Percentiles rank a stretch among this genome's conserved stretches.
Evolutionary conservation across 2,888 invertebrate species (phyloP).

Genomic region (Acanthopleura granulata): DNA sequence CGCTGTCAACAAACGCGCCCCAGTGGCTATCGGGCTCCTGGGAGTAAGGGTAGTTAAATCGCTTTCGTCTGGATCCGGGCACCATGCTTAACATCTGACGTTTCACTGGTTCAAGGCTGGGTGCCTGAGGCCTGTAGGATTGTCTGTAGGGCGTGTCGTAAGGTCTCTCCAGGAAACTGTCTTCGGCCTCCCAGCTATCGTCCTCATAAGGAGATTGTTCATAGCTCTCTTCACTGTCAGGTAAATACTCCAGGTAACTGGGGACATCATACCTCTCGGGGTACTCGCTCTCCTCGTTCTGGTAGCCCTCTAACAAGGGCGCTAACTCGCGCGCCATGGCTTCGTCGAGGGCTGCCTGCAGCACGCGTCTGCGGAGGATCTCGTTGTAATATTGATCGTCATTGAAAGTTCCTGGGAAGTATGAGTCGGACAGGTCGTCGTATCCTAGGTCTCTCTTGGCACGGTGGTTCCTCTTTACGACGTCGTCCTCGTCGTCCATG

Average conservation of each 20-base stretch:
- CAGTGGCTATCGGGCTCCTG: conserved; percentile 37
- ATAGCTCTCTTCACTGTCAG: background rate
- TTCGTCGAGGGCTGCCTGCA: background rate
- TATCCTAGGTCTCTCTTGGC: conserved; percentile 16
- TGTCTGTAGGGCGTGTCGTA: background rate
- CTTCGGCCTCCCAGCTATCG: background rate
- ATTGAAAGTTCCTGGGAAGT: background rate
- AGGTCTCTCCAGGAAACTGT: background rate
- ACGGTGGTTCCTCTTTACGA: conserved; percentile 6
- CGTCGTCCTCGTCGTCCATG: background rate
- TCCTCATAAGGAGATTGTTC: background rate
- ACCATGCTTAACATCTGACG: conserved; percentile 32
- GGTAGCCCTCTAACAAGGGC: background rate
- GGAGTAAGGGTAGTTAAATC: conserved; percentile 36
- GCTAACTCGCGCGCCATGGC: background rate
- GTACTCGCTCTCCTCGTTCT: background rate
- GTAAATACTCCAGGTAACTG: background rate
- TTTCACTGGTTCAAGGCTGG: conserved; percentile 24
- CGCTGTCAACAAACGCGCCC: conserved; percentile 37
- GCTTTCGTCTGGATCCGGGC: conserved; percentile 30
- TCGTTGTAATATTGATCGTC: background rate
- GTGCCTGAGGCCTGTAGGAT: conserved; percentile 2
- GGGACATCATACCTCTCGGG: background rate
- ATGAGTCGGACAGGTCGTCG: background rate
- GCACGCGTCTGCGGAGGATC: background rate